phyloP scores from a whole-genome alignment of 2,888 invertebrate genomes.

The Cephus rjabovi region DNA sequence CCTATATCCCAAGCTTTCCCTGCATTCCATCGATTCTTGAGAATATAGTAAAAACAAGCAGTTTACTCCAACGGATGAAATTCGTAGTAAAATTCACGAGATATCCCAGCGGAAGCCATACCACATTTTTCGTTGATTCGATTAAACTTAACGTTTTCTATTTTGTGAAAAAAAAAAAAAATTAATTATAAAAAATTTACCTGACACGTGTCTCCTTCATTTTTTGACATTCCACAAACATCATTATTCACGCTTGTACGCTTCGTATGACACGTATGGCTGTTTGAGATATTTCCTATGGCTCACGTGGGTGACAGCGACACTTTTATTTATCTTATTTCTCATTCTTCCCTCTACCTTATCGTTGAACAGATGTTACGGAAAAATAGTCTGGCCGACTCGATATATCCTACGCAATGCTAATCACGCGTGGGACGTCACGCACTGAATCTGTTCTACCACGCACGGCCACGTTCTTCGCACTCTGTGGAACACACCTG shows the following conservation, averaged over 20 bases:
- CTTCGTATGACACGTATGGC: neutral
- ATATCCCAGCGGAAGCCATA: neutral
- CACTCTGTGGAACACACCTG: conserved; percentile 37
- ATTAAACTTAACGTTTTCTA: neutral
- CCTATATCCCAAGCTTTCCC: conserved; percentile 39
- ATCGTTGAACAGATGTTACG: neutral
- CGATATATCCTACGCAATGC: conserved; percentile 35
- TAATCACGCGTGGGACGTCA: conserved; percentile 44
- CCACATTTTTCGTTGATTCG: neutral
- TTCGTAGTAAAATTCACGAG: neutral
- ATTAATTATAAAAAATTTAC: neutral
- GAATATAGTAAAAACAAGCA: neutral
- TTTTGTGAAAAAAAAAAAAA: too few species aligned
- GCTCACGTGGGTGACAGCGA: neutral
- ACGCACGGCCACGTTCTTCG: conserved; percentile 26
- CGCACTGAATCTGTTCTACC: conserved; percentile 32
- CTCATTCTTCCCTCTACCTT: neutral
- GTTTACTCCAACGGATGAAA: neutral
- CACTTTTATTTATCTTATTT: neutral
- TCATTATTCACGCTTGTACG: neutral
- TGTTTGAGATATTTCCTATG: neutral
- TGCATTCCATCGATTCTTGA: conserved; percentile 26
- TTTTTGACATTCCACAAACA: neutral
- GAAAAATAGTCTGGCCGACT: neutral
- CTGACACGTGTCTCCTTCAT: neutral